Base-by-base conservation (phyloP, 2,797 vertebrate species). In the Rhyacichthys aspro region DNA sequence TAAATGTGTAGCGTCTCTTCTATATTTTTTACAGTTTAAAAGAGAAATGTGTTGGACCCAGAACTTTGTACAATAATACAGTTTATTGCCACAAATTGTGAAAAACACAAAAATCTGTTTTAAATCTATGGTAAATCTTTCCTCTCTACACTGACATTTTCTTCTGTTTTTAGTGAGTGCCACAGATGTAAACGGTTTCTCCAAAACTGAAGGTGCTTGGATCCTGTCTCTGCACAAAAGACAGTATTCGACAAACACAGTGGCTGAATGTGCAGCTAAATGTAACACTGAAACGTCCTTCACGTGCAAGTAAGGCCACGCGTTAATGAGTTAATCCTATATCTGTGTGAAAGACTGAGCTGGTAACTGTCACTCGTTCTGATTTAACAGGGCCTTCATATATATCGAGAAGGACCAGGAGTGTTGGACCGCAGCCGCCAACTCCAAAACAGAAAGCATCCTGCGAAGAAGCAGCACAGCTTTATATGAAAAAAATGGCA, bases 401-500 rank as follows among this genome's bases (percentile, higher is more conserved):
- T 96, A 92, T 32, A 81, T 88, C 56, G 92, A 91, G 16, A 98
- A 97, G 82, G 93, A 95, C 62, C 93, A 95, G 15, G 92, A 94
- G 0, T 99, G 97, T 53, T 86, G 90, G 78, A 93, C 94, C 0
- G 60, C 93, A 64, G 63, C 67, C 0, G 87, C 88, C 14, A 98
- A 95, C 85, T 94, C 93, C 28, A 97, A 94, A 90, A 86, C 90
- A n/a, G 87, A 94, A 34, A 0, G 11, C 0, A 0, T 96, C 45
- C 9, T 93, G 18, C 92, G 95, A 65, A 92, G 88, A 86, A 76
- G 74, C 60, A 93, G 89, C 7, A 84, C 91, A 9, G 42, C 87
- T 63, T 86, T 98, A 50, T 98, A 92, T 7, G 95, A 99, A 82
- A 98, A 95, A 82, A 91, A 76, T 84, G 82, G 97, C 90, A 87